phyloP scores from a whole-genome alignment of 2,888 invertebrate species.

The Apotomis betuletana region DNA sequence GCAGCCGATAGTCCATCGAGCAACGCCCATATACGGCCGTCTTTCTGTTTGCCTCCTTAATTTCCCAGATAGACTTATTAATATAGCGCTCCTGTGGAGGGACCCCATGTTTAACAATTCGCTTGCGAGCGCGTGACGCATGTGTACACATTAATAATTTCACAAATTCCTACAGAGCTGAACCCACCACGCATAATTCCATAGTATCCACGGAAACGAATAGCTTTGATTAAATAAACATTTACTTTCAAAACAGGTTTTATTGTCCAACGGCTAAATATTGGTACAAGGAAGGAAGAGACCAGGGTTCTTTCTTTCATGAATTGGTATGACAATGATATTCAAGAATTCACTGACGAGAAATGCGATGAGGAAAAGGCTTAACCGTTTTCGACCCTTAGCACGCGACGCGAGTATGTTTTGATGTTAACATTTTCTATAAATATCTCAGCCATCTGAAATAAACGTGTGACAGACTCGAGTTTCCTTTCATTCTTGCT shows the following conservation, averaged over 20 bases:
- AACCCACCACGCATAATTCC: constrained; percentile 54
- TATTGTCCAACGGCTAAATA: constrained; percentile 48
- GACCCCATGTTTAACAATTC: constrained; percentile 24
- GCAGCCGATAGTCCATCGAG: background rate
- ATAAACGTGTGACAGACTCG: constrained; percentile 16
- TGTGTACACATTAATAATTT: constrained; percentile 24
- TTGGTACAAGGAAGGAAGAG: too few species aligned
- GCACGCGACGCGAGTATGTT: background rate
- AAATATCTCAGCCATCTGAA: constrained; percentile 23
- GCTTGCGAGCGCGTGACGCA: constrained; percentile 23
- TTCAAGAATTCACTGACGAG: constrained; percentile 1
- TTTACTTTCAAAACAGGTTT: constrained; percentile 60
- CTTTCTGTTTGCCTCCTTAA: constrained; percentile 11
- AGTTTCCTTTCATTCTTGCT: constrained; percentile 3
- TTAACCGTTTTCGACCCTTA: background rate
- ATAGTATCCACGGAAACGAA: constrained; percentile 53
- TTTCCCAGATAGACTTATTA: constrained; percentile 6
- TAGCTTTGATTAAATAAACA: constrained; percentile 58
- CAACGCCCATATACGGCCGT: background rate
- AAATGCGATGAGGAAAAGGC: background rate
- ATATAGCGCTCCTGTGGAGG: constrained; percentile 14
- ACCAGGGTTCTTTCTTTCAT: too few species aligned
- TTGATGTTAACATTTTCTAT: constrained; percentile 18
- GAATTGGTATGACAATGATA: constrained; percentile 5
- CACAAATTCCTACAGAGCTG: constrained; percentile 55